Base-by-base conservation (phyloP, 2,888 invertebrate species). In the Argyresthia albistria region DNA sequence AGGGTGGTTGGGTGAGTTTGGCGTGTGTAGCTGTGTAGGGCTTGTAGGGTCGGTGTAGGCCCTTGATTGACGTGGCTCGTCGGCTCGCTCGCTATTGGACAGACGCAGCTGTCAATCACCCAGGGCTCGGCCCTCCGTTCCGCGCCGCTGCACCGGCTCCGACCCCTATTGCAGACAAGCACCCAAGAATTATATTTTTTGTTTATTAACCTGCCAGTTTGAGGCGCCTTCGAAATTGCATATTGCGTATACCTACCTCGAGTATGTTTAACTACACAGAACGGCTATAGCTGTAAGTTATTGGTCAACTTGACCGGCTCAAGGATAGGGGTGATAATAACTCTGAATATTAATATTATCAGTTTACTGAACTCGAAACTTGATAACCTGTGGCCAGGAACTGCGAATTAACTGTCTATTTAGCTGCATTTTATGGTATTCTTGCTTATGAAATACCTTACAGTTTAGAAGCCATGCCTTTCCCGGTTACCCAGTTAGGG, bases 31-130 rank as follows among this genome's bases (percentile, higher is more conserved):
- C 62, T 58, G 65, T 60, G 59, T 46, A 36, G 54, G 10, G 35
- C 9, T 10, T 14, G 59, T 67, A 63, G 66, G 55, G 58, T 56
- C 71, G 68, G 69, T 69, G 64, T 65, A 64, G 65, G 69, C 67
- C 73, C 69, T 75, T 92, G 92, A 93, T 92, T 92, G 93, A 93
- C 93, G 90, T 90, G 89, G 88, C 91, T 91, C 92, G 92, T 92
- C 92, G 91, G 91, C 89, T 90, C 89, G 86, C 89, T 90, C 89
- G 91, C 90, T 90, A 93, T 93, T 93, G 93, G 93, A 88, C 90
- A 91, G 90, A 90, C 89, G 89, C 90, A 79, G 89, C 91, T 93
- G 93, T 93, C 93, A 93, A 93, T 93, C 93, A 93, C 91, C 89
- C 62, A 53, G 58, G 57, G 58, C 64, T 65, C 69, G 64, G 67